Percentiles rank a stretch among this genome's conserved stretches.
These are phyloP conservation scores for Calliopsis andreniformis DNA, from an alignment of 1,140 invertebrate genomes.

Conservation along the genomic window DNA sequence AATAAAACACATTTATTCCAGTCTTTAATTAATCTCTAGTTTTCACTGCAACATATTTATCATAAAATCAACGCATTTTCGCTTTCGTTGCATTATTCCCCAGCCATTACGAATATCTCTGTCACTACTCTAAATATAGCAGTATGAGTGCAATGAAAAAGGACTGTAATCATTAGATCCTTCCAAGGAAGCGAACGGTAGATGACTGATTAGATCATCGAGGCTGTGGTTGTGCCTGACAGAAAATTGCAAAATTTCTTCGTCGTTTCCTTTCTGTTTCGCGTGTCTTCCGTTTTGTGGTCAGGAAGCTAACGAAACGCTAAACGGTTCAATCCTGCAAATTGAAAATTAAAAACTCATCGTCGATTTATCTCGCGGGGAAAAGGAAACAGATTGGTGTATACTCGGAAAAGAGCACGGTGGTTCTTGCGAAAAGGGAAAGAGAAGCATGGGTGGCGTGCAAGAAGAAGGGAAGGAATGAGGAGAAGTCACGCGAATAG, in stretches of 20 bases:
- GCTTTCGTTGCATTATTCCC: background rate
- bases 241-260: conserved; percentile 23
- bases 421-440: conserved; percentile 37
- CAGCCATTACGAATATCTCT: background rate
- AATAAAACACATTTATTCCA: too few species aligned
- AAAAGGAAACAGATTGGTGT: conserved; percentile 22
- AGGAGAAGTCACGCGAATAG: conserved; percentile 24
- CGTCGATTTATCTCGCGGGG: background rate
- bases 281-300: too few species aligned
- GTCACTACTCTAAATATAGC: conserved; percentile 36
- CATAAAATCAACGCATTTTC: background rate
- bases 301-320: background rate
- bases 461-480: background rate
- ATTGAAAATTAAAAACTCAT: too few species aligned
- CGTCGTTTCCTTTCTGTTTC: background rate
- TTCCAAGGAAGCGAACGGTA: background rate
- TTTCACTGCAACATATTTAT: too few species aligned
- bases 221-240: too few species aligned
- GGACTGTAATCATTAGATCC: background rate
- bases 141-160: background rate
- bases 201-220: background rate
- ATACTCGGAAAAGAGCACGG: conserved; percentile 5
- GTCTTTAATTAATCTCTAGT: too few species aligned
- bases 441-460: conserved; percentile 5
- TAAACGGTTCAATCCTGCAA: too few species aligned